Conservation (phyloP, 2,888 invertebrate genomes). For the Heteromyza rotundicornis region DNA sequence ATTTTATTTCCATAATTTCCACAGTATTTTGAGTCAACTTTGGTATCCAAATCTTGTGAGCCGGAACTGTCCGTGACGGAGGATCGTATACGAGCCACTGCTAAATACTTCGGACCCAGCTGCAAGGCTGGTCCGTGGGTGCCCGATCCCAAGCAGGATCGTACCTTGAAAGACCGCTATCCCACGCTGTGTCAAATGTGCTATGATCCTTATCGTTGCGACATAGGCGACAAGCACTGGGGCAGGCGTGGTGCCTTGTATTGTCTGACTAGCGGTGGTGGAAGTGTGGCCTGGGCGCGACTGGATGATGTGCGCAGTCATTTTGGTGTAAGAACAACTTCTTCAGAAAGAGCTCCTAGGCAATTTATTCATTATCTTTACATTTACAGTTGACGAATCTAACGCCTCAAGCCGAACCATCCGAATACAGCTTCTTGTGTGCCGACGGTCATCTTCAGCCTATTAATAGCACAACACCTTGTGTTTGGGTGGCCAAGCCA, state of each 20-base stretch:
- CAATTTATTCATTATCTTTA: background rate
- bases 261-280: slow-evolving; percentile 79
- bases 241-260: slow-evolving; percentile 81
- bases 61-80: slow-evolving; percentile 73
- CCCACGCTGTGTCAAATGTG: slow-evolving; percentile 77
- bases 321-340: slow-evolving; percentile 67
- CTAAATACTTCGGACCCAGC: slow-evolving; percentile 77
- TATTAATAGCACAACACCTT: slow-evolving; percentile 68
- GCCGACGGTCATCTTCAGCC: slow-evolving; percentile 74
- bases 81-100: slow-evolving; percentile 76
- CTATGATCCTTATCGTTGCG: slow-evolving; percentile 68
- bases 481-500: slow-evolving; percentile 80
- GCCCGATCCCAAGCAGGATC: slow-evolving; percentile 69
- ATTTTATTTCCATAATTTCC: slow-evolving; percentile 39
- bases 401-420: slow-evolving; percentile 56
- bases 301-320: slow-evolving; percentile 72
- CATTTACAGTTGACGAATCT: slow-evolving; percentile 55
- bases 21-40: slow-evolving; percentile 76
- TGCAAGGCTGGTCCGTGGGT: slow-evolving; percentile 90
- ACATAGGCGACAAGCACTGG: slow-evolving; percentile 77
- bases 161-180: slow-evolving; percentile 71
- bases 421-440: slow-evolving; percentile 75
- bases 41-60: slow-evolving; percentile 77
- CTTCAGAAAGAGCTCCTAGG: no score
- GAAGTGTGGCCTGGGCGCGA: slow-evolving; percentile 84